phyloP scores from a whole-genome alignment of 2,888 invertebrate species.

The Euplagia quadripunctaria region DNA sequence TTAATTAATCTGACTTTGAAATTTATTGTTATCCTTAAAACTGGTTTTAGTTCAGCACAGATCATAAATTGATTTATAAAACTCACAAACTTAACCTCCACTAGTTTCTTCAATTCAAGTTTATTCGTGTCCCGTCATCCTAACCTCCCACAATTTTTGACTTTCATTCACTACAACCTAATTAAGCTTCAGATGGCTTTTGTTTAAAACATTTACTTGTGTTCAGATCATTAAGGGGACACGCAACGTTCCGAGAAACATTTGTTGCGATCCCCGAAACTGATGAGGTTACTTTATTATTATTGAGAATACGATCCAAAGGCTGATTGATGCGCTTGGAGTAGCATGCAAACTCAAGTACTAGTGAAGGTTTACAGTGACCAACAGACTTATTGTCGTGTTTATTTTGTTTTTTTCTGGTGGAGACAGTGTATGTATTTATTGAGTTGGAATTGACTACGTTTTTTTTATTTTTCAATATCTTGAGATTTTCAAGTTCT shows the following conservation, averaged over 20 bases:
- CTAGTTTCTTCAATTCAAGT: neutral
- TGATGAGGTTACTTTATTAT: constrained; percentile 72
- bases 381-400: constrained; percentile 29
- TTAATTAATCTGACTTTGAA: constrained; percentile 38
- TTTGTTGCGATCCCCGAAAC: constrained; percentile 71
- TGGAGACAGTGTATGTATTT: neutral
- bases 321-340: constrained; percentile 68
- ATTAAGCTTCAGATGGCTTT: constrained; percentile 51
- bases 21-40: constrained; percentile 23
- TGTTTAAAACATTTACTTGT: constrained; percentile 51
- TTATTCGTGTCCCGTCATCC: constrained; percentile 25
- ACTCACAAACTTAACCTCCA: neutral
- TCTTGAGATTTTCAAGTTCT: neutral
- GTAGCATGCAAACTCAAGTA: constrained; percentile 62
- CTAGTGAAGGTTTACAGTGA: constrained; percentile 37
- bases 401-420: constrained; percentile 32
- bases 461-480: neutral
- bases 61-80: neutral
- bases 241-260: constrained; percentile 72
- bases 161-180: constrained; percentile 45
- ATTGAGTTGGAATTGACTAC: neutral
- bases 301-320: constrained; percentile 64
- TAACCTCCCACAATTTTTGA: constrained; percentile 28
- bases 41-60: constrained; percentile 4
- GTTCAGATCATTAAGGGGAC: constrained; percentile 52